Base-by-base conservation (phyloP, 2,113 vertebrate genomes). In the Aldabrachelys gigantea region DNA sequence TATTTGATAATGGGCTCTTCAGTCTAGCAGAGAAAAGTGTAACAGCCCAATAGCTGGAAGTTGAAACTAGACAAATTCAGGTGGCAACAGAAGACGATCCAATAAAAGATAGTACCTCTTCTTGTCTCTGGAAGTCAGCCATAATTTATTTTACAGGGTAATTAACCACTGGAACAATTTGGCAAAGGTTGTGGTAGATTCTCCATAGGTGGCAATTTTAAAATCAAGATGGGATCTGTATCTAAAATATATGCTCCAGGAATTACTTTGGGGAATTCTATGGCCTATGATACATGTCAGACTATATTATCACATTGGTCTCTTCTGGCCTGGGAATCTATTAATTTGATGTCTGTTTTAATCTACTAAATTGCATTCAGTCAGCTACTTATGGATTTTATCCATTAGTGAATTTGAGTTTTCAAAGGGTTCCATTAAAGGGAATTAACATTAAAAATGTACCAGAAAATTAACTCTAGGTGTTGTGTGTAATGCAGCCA, bases 381-480 rank as follows among this genome's bases (percentile, higher is more conserved):
- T 82, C 5, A n/a, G 75, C 78, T 84, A 27, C 21, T 93, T 91
- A 4, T 31, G 96, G 93, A 72, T 72, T 72, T 72, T 72, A 38
- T 72, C 35, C 35, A 38, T 38, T 72, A 72, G 65, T 38, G 19
- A 35, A 11, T 95, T 94, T 49, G 12, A 78, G 17, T 38, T 38
- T 72, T 72, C 35, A 72, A 84, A 29, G 47, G 38, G 10, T 88
- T 78, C 85, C 2, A 86, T 95, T 95, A 79, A 93, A 62, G 9
- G 53, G 22, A 13, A 88, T 88, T 91, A 96, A 88, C 89, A 91
- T 88, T 96, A 72, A 24, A 90, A 91, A 92, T 35, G 1, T 62
- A 50, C 85, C 16, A 21, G 44, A 38, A 88, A 72, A 91, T 21
- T 11, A 78, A 78, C 21, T 44, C 38, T 44, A 6, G 21, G 62